Conservation (phyloP, 37 sponge, comb jelly and placozoan genomes). For the Dysidea cf. avara region DNA sequence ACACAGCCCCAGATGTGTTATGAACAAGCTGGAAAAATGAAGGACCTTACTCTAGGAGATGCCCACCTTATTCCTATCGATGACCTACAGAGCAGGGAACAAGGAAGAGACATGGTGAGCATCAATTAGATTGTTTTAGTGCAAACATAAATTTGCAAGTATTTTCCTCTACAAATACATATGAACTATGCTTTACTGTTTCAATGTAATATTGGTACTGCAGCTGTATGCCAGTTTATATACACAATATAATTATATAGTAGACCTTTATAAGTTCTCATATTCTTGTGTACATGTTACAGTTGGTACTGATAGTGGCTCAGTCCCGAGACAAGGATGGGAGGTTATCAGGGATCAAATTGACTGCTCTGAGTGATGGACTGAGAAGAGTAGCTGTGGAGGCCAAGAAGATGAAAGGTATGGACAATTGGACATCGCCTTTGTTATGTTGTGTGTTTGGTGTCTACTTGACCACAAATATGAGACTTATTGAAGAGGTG, state of each 20-base stretch:
- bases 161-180: no score
- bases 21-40: conserved; percentile 71
- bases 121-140: not conserved
- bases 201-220: no score
- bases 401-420: conserved; percentile 58
- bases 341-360: conserved; percentile 62
- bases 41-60: conserved; percentile 70
- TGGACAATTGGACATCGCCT: no score
- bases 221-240: no score
- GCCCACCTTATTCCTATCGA: conserved; percentile 75
- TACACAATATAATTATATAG: no score
- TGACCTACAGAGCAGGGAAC: conserved; percentile 56
- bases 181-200: no score
- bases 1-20: conserved; percentile 47
- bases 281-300: no score
- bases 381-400: conserved; percentile 46
- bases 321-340: conserved; percentile 56
- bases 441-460: no score
- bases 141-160: no score
- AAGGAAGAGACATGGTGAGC: conserved; percentile 62
- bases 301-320: conserved; percentile 71
- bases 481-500: no score
- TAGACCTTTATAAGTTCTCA: no score
- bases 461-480: no score
- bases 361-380: conserved; percentile 67